These are phyloP conservation scores for Drosophila mayaguana DNA, from an alignment of 2,888 invertebrate genomes.

Conservation along the genomic window DNA sequence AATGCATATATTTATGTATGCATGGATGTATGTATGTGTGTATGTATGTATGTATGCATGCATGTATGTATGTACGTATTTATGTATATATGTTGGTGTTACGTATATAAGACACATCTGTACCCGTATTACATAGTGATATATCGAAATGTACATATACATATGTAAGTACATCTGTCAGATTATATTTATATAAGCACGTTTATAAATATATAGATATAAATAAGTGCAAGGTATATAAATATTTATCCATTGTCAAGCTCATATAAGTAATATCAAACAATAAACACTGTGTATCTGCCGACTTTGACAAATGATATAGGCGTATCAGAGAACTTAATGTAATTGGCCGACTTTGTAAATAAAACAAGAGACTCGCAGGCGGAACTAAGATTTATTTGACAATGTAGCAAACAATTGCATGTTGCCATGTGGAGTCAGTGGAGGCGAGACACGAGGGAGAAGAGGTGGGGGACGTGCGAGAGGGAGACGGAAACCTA, in stretches of 20 bases:
- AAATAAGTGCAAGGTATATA: conserved; percentile 4
- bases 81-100: not conserved
- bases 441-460: conserved; percentile 2
- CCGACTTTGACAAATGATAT: conserved; percentile 49
- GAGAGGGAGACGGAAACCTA: conserved; percentile 13
- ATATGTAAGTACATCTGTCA: not conserved
- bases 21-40: too few species aligned
- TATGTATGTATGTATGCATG: not conserved
- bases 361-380: conserved; percentile 65
- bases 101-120: not conserved
- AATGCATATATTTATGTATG: too few species aligned
- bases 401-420: conserved; percentile 67
- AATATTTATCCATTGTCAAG: conserved; percentile 24
- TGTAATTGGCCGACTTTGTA: conserved; percentile 73
- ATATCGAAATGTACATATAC: not conserved
- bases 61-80: not conserved
- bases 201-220: not conserved
- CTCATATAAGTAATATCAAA: conserved; percentile 17
- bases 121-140: too few species aligned
- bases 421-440: conserved; percentile 36
- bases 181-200: not conserved
- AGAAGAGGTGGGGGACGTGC: not conserved
- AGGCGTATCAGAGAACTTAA: conserved; percentile 58
- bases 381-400: conserved; percentile 72
- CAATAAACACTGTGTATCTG: conserved; percentile 4